Evolutionary conservation across 2,888 invertebrate genomes (phyloP), one percentile per base, ranked within the genome.

Genomic region (Osedax frankpressi): DNA sequence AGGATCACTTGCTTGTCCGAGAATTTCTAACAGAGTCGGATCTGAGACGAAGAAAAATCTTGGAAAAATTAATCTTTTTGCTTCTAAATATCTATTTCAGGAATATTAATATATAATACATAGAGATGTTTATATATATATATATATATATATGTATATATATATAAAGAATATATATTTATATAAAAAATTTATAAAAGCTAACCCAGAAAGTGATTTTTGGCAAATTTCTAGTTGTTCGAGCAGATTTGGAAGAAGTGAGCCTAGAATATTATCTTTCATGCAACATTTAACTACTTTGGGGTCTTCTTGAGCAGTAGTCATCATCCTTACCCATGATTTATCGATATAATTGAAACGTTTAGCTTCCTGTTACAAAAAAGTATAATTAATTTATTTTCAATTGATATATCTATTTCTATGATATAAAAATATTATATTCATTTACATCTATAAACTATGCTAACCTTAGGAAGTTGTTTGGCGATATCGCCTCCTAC

Each of bases 11-110:
- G 92, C 91, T 83, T 93, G 93, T 1, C 93, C 93, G 75, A 93
- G 87, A 80, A 93, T 93, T 86, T 93, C 93, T 77, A 93, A 83
- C 73, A 93, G 83, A 28, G 91, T 91, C 6, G 93, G 93, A 87
- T 93, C 93, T 0, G 93, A 93, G 71, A 93, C 90, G 81, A 93
- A 93, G 87, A 92, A 93, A 85, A 93, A 93, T 78, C 93, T 87
- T 30, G 93, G 93, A 82, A 93, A 93, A 76, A 91, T 87, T 76
- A 91, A 86, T 74, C 93, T 87, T 82, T 93, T 93, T 28, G 90
- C 89, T 86, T 93, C 93, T 80, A 91, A 85, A 81, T 91, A 91
- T 0, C 90, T 44, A 44, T 44, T 44, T 44, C 6, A 11, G 6
- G 19, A 44, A 11, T 44, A 44, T 44, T 44, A 44, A 44, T 44